Conservation (phyloP, 2,113 vertebrate genomes). For the Pachypanchax playfairii region DNA sequence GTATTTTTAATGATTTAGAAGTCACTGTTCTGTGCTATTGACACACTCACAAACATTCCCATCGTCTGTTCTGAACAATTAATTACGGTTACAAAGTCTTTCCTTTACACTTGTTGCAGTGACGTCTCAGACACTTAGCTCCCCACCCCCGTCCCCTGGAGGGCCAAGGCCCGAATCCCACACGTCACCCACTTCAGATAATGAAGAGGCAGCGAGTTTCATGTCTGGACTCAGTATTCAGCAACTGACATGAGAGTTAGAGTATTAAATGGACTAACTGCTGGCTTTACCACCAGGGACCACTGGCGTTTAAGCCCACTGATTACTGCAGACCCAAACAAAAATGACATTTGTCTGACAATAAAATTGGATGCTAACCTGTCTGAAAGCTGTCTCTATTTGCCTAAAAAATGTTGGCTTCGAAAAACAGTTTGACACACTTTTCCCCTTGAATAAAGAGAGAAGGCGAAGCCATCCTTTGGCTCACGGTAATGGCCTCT, state of each 20-base stretch:
- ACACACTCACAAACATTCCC: too few species aligned
- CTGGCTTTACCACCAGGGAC: constrained; percentile 74
- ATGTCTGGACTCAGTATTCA: constrained; percentile 62
- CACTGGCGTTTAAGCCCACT: constrained; percentile 78
- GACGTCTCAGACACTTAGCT: constrained; percentile 23
- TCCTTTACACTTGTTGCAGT: constrained; percentile 24
- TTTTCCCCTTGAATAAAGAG: constrained; percentile 85
- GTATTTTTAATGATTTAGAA: too few species aligned
- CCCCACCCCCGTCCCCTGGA: not conserved
- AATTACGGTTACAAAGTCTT: constrained; percentile 40
- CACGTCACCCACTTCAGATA: constrained; percentile 56
- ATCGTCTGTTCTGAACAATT: too few species aligned
- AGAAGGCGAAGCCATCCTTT: constrained; percentile 85
- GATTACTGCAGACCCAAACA: constrained; percentile 83
- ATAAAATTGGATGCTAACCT: constrained; percentile 87
- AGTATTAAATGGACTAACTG: constrained; percentile 84
- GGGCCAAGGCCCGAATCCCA: constrained; percentile 28
- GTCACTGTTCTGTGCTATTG: too few species aligned
- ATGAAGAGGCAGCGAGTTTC: constrained; percentile 67
- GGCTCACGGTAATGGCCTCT: constrained; percentile 90
- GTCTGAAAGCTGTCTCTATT: constrained; percentile 84
- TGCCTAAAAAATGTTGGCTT: constrained; percentile 86
- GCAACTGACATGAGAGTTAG: constrained; percentile 72
- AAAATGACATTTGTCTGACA: constrained; percentile 88
- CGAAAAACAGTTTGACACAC: constrained; percentile 91